Evolutionary conservation across 2,113 vertebrate species (phyloP).

Genomic region (Heterochromis multidens): DNA sequence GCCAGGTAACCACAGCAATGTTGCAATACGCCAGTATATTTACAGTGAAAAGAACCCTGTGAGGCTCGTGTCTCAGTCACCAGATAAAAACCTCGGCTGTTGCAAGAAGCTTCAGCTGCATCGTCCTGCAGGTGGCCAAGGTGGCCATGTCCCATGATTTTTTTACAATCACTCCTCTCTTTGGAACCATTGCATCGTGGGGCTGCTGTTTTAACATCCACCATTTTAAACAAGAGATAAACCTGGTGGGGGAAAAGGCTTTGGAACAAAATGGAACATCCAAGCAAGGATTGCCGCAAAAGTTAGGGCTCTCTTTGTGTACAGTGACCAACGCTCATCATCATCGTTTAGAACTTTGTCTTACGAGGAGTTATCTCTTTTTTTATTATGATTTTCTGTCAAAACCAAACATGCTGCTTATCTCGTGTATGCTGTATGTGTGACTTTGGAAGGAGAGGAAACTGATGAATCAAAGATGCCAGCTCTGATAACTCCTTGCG

Average conservation of each 20-base stretch:
- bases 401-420: constrained; percentile 80
- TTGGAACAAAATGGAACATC: constrained; percentile 41
- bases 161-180: constrained; percentile 44
- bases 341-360: constrained; percentile 52
- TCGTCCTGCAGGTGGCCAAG: neutral
- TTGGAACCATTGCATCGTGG: constrained; percentile 29
- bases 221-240: neutral
- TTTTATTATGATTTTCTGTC: constrained; percentile 49
- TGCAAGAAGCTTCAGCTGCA: neutral
- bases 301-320: constrained; percentile 57
- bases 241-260: constrained; percentile 13
- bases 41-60: neutral
- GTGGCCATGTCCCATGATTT: constrained; percentile 18
- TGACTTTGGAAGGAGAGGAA: constrained; percentile 47
- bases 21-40: constrained; percentile 25
- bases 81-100: constrained; percentile 1
- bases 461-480: constrained; percentile 39
- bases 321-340: constrained; percentile 69
- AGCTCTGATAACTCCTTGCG: constrained; percentile 25
- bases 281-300: constrained; percentile 43
- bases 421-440: constrained; percentile 72
- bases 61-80: constrained; percentile 6
- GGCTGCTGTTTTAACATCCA: constrained; percentile 22
- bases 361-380: constrained; percentile 31
- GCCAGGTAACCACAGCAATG: constrained; percentile 2